Evolutionary conservation across 2,797 vertebrate genomes (phyloP), one percentile per base, ranked within the genome.

Genomic region (Sandelia bainsii): DNA sequence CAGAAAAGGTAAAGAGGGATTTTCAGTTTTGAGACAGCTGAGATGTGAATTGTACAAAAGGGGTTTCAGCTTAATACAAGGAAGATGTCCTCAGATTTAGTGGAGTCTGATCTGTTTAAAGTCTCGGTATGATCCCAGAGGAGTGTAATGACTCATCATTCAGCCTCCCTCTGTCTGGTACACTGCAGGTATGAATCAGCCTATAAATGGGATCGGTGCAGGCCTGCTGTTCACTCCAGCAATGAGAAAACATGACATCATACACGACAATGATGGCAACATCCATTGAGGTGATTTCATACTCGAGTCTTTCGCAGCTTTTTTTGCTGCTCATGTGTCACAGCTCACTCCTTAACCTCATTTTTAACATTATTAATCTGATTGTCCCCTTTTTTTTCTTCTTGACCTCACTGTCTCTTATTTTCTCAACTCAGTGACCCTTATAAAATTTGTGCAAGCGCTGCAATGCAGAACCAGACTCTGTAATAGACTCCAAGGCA

Each of bases 111-210:
- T 72, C 39, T 11, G 49, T 66, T 76, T 53, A n/a, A 72, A 69
- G 58, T 45, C 25, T 46, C 8, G 32, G 22, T 27, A 3, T 37
- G 46, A 40, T 68, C 63, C 61, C 58, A 61, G 40, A 61, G 40
- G 64, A 54, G 11, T n/a, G 32, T 20, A 32, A 25, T 81, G 79
- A 77, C 48, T 87, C 78, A 76, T 64, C 54, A 8, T 53, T 23
- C 57, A 20, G 16, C 49, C 23, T 59, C 34, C 13, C 4, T 40
- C 32, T 52, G 48, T 37, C 53, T 56, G 11, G 14, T 44, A 1
- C 42, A 57, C 37, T 57, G 25, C 72, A 80, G 72, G 81, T 82
- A 83, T 64, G 56, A 86, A 75, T 52, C 6, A 17, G 49, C 22
- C 66, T 62, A 62, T 62, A 66, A 67, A 76, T 61, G 50, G 65